Percentiles rank a stretch among this genome's conserved stretches.
These are phyloP conservation scores for Drosophila nr. perissopoda DNA, from an alignment of 2,888 invertebrate genomes.

Conservation along the genomic window DNA sequence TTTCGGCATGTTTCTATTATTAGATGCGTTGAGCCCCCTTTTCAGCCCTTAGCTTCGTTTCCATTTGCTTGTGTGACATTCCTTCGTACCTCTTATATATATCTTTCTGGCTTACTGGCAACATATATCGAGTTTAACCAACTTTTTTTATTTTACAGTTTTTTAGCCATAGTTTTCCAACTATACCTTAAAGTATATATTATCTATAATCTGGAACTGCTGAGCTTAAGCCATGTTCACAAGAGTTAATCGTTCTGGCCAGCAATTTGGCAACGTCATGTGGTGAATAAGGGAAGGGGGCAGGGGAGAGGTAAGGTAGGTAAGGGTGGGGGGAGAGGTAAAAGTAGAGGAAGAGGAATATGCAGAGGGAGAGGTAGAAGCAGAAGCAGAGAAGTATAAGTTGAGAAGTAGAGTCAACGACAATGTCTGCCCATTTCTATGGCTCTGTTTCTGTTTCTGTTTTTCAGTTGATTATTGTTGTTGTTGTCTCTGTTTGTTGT, in stretches of 20 bases:
- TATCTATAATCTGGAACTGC: neutral
- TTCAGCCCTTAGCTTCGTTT: neutral
- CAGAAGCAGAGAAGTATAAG: neutral
- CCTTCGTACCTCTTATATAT: neutral
- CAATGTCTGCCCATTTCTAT: constrained; percentile 49
- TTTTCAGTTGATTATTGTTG: constrained; percentile 20
- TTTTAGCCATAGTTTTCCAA: neutral
- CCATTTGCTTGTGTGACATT: neutral
- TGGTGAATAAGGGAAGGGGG: neutral
- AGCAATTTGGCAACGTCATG: constrained; percentile 6
- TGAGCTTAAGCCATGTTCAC: constrained; percentile 5
- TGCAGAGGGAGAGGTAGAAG: neutral
- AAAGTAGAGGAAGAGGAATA: neutral
- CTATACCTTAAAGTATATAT: neutral
- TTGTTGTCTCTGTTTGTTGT: neutral
- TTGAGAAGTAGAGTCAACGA: constrained; percentile 18
- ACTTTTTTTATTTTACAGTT: neutral
- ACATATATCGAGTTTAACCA: neutral
- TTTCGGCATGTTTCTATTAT: neutral
- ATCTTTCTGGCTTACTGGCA: neutral
- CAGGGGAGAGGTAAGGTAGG: too few species aligned
- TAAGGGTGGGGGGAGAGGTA: neutral
- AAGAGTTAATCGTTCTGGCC: constrained; percentile 5
- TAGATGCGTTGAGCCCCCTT: neutral
- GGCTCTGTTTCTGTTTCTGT: constrained; percentile 29